Conservation (phyloP, 2,113 vertebrate species). For the Salvator merianae region DNA sequence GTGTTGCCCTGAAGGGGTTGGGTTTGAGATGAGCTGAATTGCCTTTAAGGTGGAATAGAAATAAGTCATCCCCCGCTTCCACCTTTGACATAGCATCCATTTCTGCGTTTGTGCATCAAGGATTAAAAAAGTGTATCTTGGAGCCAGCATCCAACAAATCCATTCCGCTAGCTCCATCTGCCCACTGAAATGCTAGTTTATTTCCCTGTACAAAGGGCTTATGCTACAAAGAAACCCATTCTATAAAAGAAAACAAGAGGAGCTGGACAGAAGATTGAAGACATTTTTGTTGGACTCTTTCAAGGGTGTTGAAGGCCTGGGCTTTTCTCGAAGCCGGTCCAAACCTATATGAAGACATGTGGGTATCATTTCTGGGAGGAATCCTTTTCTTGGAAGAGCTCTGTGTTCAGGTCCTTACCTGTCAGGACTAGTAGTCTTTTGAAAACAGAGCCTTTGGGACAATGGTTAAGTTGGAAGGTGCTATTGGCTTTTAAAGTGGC, state of each 20-base stretch:
- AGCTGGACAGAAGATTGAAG: too few relatives aligned
- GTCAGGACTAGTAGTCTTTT: neutral
- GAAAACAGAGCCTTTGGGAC: neutral
- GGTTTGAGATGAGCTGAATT: neutral
- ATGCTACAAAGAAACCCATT: too few relatives aligned
- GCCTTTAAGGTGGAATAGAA: neutral
- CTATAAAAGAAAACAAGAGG: too few relatives aligned
- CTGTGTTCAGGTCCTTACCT: neutral
- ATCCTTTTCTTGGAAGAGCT: neutral
- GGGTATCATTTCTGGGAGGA: neutral
- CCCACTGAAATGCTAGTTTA: neutral
- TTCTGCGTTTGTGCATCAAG: too few relatives aligned
- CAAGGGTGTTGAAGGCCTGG: neutral
- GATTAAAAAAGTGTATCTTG: too few relatives aligned
- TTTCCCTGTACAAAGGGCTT: neutral
- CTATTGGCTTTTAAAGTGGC: neutral
- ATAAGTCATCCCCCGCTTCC: neutral
- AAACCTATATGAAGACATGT: neutral
- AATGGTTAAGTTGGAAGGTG: neutral
- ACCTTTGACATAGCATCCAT: neutral
- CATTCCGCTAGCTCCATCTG: neutral
- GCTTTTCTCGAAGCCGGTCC: neutral
- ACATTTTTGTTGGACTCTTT: neutral
- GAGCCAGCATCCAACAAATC: neutral
- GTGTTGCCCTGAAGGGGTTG: neutral